Base-by-base conservation (phyloP, 2,113 vertebrate species). In the Cettia cetti region DNA sequence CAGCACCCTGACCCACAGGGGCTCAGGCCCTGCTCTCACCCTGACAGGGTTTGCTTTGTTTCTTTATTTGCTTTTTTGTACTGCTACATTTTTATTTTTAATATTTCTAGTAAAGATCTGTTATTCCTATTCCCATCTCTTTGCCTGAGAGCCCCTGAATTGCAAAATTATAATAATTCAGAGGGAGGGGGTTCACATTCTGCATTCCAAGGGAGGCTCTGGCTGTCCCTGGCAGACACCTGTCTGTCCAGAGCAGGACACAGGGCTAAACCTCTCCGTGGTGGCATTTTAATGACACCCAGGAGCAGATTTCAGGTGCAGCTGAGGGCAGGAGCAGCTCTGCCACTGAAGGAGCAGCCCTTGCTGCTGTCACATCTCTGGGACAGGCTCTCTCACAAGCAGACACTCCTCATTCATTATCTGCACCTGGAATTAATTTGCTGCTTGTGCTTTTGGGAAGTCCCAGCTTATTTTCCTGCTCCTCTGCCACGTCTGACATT, bases 381-480 rank as follows among this genome's bases (percentile, higher is more conserved):
- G 4, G 59, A 37, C 9, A 86, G 65, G 16, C 68, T 33, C 72
- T 20, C 31, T 80, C 87, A 52, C 64, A 28, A 30, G 22, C 44
- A 77, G 59, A 20, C 13, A 7, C 1, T 61, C 42, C 26, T 74
- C 27, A 50, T 30, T 80, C 31, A 6, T 78, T 59, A 28, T 7
- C 65, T 82, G 84, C 81, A 40, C 69, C 57, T 23, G 56, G n/a
- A 78, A 45, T 78, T 78, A 15, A 94, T 85, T 94, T 91, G 15
- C 69, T 94, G n/a, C n/a, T 74, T 84, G 90, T 3, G 1, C 52
- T 91, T 91, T 61, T 37, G 65, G 90, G 65, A 87, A 93, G 59
- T 14, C 60, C 28, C n/a, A n/a, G 28, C 23, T 81, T n/a, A 77
- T 90, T 94, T 84, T 78, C 76, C 78, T 57, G 70, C 70, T 87